These are phyloP conservation scores for Coregonus suidteri DNA, from an alignment of 2,797 vertebrate genomes.

Conservation along the genomic window DNA sequence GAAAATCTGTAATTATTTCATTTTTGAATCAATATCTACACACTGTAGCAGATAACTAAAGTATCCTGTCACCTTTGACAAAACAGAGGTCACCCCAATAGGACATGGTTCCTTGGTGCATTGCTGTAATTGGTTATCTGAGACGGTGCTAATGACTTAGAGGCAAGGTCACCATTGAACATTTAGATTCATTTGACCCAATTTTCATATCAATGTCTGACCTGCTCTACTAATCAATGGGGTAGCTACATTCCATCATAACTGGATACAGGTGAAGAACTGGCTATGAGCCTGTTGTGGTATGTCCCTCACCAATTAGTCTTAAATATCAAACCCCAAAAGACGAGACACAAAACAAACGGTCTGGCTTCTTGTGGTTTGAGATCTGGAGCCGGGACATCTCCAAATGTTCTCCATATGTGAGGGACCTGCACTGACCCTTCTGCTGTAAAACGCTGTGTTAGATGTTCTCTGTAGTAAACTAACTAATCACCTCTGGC, in stretches of 20 bases:
- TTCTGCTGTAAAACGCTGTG: slow-evolving; percentile 51
- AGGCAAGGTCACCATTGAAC: slow-evolving; percentile 17
- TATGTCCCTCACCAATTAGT: slow-evolving; percentile 38
- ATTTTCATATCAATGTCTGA: slow-evolving; percentile 11
- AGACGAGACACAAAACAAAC: slow-evolving; percentile 62
- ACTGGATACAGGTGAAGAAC: slow-evolving; percentile 30
- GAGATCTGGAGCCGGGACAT: slow-evolving; percentile 48
- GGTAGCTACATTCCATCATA: neutral
- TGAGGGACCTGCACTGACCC: slow-evolving; percentile 64
- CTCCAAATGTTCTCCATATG: slow-evolving; percentile 72
- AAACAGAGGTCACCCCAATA: slow-evolving; percentile 36
- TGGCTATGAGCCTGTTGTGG: slow-evolving; percentile 7
- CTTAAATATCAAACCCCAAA: slow-evolving; percentile 58
- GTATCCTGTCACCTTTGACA: neutral
- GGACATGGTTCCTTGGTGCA: slow-evolving; percentile 27
- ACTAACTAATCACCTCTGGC: neutral
- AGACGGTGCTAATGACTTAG: slow-evolving; percentile 15
- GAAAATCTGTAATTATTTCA: neutral
- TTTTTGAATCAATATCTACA: neutral
- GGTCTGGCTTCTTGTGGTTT: slow-evolving; percentile 59
- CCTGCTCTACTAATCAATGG: neutral
- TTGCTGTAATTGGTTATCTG: slow-evolving; percentile 35
- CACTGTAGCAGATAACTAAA: neutral
- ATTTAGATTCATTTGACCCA: slow-evolving; percentile 22
- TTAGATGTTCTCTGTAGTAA: slow-evolving; percentile 36